Base-by-base conservation (phyloP, 2,888 invertebrate species). In the Heteropelma amictum region DNA sequence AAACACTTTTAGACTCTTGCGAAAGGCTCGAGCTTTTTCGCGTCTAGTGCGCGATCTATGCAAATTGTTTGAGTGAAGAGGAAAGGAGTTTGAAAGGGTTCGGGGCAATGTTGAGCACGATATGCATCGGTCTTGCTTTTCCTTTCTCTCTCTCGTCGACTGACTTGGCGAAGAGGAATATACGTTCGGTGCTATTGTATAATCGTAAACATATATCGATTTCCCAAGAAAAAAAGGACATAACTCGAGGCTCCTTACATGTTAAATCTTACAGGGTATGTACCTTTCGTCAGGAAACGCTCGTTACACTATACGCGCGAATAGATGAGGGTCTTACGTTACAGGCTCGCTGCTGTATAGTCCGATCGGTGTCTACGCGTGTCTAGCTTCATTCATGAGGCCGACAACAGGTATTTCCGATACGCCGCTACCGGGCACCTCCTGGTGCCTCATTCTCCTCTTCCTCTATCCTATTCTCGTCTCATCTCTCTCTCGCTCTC, bases 391-490 rank as follows among this genome's bases (percentile, higher is more conserved):
- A 76, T 82, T 83, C 80, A 79, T 77, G 79, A 78, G 72, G 63
- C 73, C 63, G 14, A 49, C 81, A 85, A 85, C 85, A 85, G 85
- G 85, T 85, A 85, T 82, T 84, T 84, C 84, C 83, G 81, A 84
- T 82, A 77, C 65, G 26, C 75, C 72, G 69, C 65, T 77, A 67
- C 68, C 70, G 65, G 64, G 64, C 30, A 72, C 68, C 58, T 69
- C 68, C 60, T 72, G 72, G 63, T 64, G 64, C 72, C 61, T 69
- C 72, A 47, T 69, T 35, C 54, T 58, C 61, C 35, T 54, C 56
- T 45, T 47, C 42, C 51, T 60, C 12, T 54, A 38, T 64, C 58
- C 26, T 40, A 35, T 51, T 49, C 30, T 45, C 40, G 21, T 64
- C 33, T 42, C 56, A 63, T 47, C 65, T 58, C 53, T 72, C 61